Percentiles rank a stretch among this genome's conserved stretches.
These are phyloP conservation scores for Gavia stellata DNA, from an alignment of 2,113 vertebrate genomes.

Conservation along the genomic window DNA sequence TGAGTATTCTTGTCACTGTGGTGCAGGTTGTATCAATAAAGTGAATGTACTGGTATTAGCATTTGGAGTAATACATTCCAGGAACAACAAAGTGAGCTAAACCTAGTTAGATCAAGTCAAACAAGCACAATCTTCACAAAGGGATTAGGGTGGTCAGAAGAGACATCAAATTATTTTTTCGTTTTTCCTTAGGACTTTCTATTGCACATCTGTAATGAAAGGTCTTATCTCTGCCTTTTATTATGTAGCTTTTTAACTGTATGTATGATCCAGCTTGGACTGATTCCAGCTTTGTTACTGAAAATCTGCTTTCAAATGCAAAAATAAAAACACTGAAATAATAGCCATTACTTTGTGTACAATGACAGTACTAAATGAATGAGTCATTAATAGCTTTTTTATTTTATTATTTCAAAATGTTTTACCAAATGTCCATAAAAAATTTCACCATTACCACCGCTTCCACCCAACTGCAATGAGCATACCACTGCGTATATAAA, in stretches of 20 bases:
- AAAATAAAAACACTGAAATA: neutral
- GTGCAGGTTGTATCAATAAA: neutral
- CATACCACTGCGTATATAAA: neutral
- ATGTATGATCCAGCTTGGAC: neutral
- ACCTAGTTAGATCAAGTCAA: slow-evolving; percentile 41
- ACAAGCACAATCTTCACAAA: neutral
- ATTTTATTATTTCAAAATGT: neutral
- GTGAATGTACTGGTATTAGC: neutral
- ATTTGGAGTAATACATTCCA: slow-evolving; percentile 2
- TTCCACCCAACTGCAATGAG: neutral
- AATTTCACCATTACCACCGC: neutral
- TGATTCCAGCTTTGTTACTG: slow-evolving; percentile 24
- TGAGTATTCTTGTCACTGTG: neutral
- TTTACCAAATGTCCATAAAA: neutral
- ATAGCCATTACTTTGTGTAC: neutral
- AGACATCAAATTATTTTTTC: slow-evolving; percentile 39
- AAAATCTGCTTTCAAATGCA: slow-evolving; percentile 37
- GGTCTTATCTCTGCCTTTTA: slow-evolving; percentile 40
- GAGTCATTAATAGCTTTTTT: neutral
- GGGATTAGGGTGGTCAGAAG: slow-evolving; percentile 6
- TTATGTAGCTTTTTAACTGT: slow-evolving; percentile 7
- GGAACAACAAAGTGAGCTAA: slow-evolving; percentile 39
- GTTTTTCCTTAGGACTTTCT: slow-evolving; percentile 20
- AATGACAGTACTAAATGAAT: neutral
- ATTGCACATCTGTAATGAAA: slow-evolving; percentile 24